A percentile compares a stretch with the other conserved stretches of the same genome.
phyloP scores from a whole-genome alignment of 2,888 invertebrate species.

The Hydraecia micacea region DNA sequence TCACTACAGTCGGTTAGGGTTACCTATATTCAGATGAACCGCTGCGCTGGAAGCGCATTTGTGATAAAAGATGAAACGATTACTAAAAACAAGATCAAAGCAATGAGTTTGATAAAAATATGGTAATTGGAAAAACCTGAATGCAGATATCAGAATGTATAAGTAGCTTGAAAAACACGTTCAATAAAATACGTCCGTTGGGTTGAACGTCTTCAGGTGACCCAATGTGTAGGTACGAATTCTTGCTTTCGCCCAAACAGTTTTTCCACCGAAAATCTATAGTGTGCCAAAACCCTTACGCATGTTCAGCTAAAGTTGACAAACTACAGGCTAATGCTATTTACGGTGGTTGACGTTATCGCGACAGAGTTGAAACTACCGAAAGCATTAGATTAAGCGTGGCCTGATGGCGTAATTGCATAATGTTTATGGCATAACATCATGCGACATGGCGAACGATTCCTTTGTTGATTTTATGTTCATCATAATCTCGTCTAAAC shows the following conservation, averaged over 20 bases:
- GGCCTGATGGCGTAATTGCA: conserved; percentile 71
- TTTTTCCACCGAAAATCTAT: conserved; percentile 10
- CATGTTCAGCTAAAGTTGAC: conserved; percentile 81
- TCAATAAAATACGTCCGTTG: not conserved
- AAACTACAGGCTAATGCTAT: conserved; percentile 81
- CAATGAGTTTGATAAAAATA: not conserved
- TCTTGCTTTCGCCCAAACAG: not conserved
- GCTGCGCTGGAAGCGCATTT: not conserved
- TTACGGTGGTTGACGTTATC: conserved; percentile 87
- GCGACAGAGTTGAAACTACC: conserved; percentile 76
- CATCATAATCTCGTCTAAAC: conserved; percentile 41
- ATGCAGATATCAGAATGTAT: not conserved
- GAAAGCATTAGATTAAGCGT: conserved; percentile 83
- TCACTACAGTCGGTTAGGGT: conserved; percentile 72
- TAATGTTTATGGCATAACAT: conserved; percentile 68
- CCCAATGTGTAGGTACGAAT: not conserved
- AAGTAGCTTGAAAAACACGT: not conserved
- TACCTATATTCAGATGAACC: conserved; percentile 9
- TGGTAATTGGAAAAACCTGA: not conserved
- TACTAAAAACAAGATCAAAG: conserved; percentile 26
- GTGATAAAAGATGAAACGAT: not conserved
- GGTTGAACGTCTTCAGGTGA: not conserved
- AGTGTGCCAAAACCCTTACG: conserved; percentile 69
- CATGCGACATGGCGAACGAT: conserved; percentile 48
- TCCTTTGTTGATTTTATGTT: conserved; percentile 44